Base-by-base conservation (phyloP, 2,113 vertebrate genomes). In the Melanocharis versteri region DNA sequence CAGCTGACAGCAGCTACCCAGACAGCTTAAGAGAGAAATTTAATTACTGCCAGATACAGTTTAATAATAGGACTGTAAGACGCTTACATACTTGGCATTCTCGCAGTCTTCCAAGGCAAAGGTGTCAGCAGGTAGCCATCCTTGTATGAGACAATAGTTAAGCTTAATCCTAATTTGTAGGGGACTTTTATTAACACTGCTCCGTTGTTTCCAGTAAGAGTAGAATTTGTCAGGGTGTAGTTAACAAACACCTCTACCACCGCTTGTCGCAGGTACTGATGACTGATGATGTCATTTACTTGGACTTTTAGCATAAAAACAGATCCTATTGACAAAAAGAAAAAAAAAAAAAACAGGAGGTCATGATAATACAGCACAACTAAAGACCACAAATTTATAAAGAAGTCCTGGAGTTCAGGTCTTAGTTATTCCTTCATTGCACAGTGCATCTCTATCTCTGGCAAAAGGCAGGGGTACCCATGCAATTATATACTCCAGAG, bases 91-190 rank as follows among this genome's bases (percentile, higher is more conserved):
- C 99, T 98, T 83, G 99, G 99, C 98, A 99, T 99, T 96, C 97
- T 99, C 68, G 95, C 93, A 39, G 98, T 99, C 96, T 98, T 99
- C 99, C 99, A 99, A 53, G 99, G 99, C 93, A 99, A 97, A 28
- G 98, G 97, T 31, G 97, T 98, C 97, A 98, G 97, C n/a, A 99
- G 94, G 39, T 99, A 99, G 83, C 99, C 99, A 72, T 98, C 98
- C 98, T 98, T 99, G 95, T 96, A 97, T 3, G 99, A 99, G 82
- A 99, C 95, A 7, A 99, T 97, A 23, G 98, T 99, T 91, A 99
- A 97, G 6, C 98, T 97, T 76, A 98, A 95, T 14, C 98, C 98
- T 11, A 98, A 93, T 7, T 97, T 97, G 96, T 99, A 99, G 12
- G 97, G 96, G 14, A 99, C 98, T 97, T 95, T 98, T 56, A 99